Conservation (phyloP, 1,140 invertebrate species). For the Ctenoplectra terminalis region DNA sequence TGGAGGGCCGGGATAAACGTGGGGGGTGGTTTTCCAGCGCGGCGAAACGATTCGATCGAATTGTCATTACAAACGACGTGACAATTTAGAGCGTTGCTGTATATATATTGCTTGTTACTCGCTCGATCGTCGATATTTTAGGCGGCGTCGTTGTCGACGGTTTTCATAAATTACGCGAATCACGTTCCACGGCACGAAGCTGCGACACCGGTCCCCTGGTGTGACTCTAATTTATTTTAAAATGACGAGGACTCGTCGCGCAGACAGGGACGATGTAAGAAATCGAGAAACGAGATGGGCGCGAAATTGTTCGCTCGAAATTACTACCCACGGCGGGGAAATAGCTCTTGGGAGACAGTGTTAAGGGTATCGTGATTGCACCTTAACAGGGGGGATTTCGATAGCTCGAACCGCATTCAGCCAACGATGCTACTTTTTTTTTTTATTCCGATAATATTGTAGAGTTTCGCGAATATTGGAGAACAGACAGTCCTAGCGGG, state of each 20-base stretch:
- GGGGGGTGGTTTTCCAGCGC: conserved; percentile 12
- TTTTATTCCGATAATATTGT: not conserved
- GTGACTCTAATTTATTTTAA: conserved; percentile 60
- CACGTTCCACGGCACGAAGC: conserved; percentile 35
- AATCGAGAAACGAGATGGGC: conserved; percentile 10
- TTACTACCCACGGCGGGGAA: not conserved
- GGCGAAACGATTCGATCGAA: conserved; percentile 62
- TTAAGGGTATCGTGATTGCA: not conserved
- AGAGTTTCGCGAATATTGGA: not conserved
- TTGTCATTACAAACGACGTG: conserved; percentile 70
- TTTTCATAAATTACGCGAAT: conserved; percentile 62
- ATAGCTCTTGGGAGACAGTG: not conserved
- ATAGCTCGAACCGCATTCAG: not conserved
- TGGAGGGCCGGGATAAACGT: conserved; percentile 49
- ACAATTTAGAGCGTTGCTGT: conserved; percentile 61
- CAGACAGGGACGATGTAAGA: not conserved
- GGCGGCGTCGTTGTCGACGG: not conserved
- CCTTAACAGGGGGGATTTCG: not conserved
- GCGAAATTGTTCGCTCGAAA: not conserved
- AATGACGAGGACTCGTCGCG: conserved; percentile 19
- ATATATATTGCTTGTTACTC: conserved; percentile 63
- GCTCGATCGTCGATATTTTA: conserved; percentile 43
- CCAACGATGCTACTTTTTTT: not conserved
- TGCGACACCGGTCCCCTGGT: not conserved
- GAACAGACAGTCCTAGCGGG: no score